Evolutionary conservation across 1,140 invertebrate species (phyloP), one percentile per base, ranked within the genome.

Genomic region (Heliothis subflexa): DNA sequence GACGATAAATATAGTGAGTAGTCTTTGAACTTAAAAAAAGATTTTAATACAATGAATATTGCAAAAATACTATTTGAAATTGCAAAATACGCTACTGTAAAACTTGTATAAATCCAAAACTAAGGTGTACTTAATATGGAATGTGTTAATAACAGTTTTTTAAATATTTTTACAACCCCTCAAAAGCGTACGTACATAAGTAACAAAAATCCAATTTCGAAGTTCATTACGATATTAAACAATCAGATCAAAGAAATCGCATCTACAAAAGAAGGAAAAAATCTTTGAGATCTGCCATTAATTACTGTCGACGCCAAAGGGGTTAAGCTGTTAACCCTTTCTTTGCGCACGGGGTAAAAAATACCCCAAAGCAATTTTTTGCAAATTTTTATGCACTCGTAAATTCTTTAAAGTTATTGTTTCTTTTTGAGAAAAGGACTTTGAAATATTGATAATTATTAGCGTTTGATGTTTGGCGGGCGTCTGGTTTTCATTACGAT

Each of bases 351-450:
- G 77, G 83, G 83, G 79, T 75, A 79, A 89, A 88, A 86, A 87
- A 87, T 87, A 85, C 82, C 90, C 86, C 83, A 68, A 79, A 91
- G 88, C 86, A 78, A 92, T 88, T 91, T 25, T 25, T 25, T 25
- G 21, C 21, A 25, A n/a, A 25, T 25, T 25, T 90, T 88, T 84
- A 89, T 90, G 86, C 88, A 87, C 88, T 89, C 84, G 80, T 86
- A 89, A 90, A 86, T 83, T 90, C 90, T 91, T 91, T 89, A 87
- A 90, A 90, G 84, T 90, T 90, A 92, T 92, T 92, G 91, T 92
- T 92, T 92, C 88, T 87, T 90, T 92, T 89, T 88, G 84, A 87
- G 81, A 82, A 78, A 77, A 78, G 76, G 88, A 89, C 89, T 84
- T 88, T 91, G 91, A 92, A 86, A 86, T 91, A 92, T 91, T 86